Evolutionary conservation across 2,113 vertebrate genomes (phyloP), one percentile per base, ranked within the genome.

Genomic region (Diglossa brunneiventris): DNA sequence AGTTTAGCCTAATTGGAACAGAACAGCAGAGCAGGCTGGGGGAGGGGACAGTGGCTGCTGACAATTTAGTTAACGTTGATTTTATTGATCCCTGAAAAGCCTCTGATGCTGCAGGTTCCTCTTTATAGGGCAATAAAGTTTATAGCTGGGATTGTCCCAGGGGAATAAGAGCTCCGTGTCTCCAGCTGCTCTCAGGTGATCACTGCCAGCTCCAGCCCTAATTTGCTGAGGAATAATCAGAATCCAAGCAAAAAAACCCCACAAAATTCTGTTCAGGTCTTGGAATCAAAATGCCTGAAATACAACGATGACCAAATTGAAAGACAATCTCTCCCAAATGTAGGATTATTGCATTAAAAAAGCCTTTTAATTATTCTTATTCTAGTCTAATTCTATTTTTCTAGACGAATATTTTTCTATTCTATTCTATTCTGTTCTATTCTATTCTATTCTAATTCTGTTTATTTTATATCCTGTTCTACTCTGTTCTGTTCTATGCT

Each of bases 61-160:
- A 85, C 49, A 20, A 83, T 96, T 96, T 89, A 81, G 92, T 93
- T 96, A 96, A 96, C 4, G 27, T 73, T 70, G 90, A 89, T 95
- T 97, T 97, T 96, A 97, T 96, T 74, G 95, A 95, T 96, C 94
- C 90, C 95, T 92, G 88, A 92, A 96, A 96, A 97, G 95, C 86
- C 75, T 93, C 91, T 94, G 94, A 93, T 96, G 89, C 27, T 96
- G 92, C 94, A 94, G 92, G 93, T 92, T 94, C 87, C 79, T 95
- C 92, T 97, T 97, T 97, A 95, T 87, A 79, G 90, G 93, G 82
- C 85, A 93, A 96, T 97, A 96, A 97, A 94, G 72, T 96, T 97
- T 96, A 95, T 86, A 52, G 90, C 73, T 92, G 59, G 78, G 66
- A 35, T 73, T 74, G 74, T 97, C 96, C 89, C 13, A 4, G 24